A percentile compares a stretch with the other conserved stretches of the same genome.
phyloP scores from a whole-genome alignment of 2,113 vertebrate species.

The Oophaga pumilio region DNA sequence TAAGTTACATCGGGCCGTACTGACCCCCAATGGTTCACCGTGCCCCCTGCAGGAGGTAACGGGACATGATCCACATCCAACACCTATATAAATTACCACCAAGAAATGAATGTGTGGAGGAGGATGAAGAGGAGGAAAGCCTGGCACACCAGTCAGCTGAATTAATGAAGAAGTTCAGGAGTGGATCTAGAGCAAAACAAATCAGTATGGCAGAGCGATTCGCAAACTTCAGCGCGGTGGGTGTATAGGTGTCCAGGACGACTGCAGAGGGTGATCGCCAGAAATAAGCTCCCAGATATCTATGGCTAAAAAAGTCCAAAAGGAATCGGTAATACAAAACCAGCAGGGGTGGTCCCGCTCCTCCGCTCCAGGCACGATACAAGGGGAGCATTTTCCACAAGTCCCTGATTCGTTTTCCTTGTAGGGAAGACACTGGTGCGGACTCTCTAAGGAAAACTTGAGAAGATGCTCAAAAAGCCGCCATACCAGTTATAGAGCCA shows the following conservation, averaged over 20 bases:
- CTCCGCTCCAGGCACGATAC: neutral
- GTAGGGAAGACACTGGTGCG: neutral
- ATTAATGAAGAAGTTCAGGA: neutral
- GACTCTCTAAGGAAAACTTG: constrained; percentile 38
- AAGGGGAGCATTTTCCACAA: neutral
- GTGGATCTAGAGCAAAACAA: neutral
- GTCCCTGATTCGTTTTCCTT: neutral
- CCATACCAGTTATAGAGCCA: too few species aligned
- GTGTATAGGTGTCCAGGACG: neutral
- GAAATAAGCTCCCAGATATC: neutral
- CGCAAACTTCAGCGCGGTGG: neutral
- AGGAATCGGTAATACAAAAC: neutral
- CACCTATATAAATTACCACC: neutral
- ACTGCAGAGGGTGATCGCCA: neutral
- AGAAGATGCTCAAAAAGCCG: neutral
- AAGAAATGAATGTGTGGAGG: neutral
- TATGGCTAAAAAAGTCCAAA: constrained; percentile 25
- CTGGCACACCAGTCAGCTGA: neutral
- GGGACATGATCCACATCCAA: neutral
- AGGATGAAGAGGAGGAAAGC: neutral
- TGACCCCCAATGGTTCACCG: neutral
- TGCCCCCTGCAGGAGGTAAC: neutral
- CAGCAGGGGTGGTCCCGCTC: neutral
- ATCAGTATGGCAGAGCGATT: neutral
- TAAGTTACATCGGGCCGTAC: constrained; percentile 5